Evolutionary conservation across 2,888 invertebrate species (phyloP), one percentile per base, ranked within the genome.

Genomic region (Chrysopilus asiliformis): DNA sequence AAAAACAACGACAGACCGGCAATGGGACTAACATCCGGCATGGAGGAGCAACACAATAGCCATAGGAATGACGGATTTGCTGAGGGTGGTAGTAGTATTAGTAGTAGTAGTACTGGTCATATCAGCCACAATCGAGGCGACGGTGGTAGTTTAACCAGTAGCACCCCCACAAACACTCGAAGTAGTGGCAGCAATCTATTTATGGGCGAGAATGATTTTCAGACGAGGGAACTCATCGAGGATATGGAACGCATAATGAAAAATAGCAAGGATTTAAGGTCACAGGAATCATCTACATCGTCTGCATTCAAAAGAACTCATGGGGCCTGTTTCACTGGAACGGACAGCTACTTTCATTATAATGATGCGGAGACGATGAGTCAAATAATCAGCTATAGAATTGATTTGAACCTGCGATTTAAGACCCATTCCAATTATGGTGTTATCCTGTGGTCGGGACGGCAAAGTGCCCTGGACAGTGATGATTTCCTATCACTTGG

Each of bases 321-420:
- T 38, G 64, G 60, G 14, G 89, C 89, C 0, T 82, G 81, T 50
- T 93, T 93, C 57, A 75, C 74, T 28, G 90, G 89, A 4, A 72
- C 70, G 41, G 79, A 83, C 46, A 89, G 90, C 55, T 93, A 82
- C 55, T 76, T 93, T 40, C 83, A 84, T 58, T 90, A 85, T 54
- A 82, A 80, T 49, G 85, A 89, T 58, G 79, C 82, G 31, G 80
- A 84, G 47, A 84, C 90, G 39, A 76, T 87, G 68, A 81, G 83
- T 58, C 79, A 86, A 57, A 68, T 91, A 47, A 76, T 80, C 41
- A 84, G 85, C 52, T 81, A 82, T 64, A 79, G 80, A 45, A 72
- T 90, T 47, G 86, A 87, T 62, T 79, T 94, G 53, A 87, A 87
- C 69, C 76, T 94, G 59, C 69, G 85, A 48, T 82, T 93, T 64